Evolutionary conservation across 2,113 vertebrate species (phyloP), one percentile per base, ranked within the genome.

Genomic region (Stercorarius parasiticus): DNA sequence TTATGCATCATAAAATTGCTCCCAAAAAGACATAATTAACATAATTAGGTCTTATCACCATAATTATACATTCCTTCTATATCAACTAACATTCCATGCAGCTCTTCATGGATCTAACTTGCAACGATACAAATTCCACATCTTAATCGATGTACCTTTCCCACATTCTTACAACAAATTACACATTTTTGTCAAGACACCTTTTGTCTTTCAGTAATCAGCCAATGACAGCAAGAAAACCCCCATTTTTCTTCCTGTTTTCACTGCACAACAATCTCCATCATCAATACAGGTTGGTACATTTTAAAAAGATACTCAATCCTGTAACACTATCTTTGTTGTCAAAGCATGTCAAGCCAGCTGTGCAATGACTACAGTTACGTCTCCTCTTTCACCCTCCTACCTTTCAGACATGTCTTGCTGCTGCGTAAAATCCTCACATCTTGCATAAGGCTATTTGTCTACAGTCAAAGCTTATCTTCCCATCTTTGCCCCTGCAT

Each of bases 331-430:
- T 91, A 97, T 93, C 97, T 95, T 56, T 76, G 89, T 88, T 97
- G 93, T 96, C 94, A 97, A 89, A 96, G 89, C 95, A 71, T 92
- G 82, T 96, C 95, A 69, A 98, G 91, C 53, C 81, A 91, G 90
- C 88, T 71, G 91, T 64, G 82, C 88, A 95, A 95, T 72, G 94
- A 86, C 65, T 78, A 92, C 95, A 59, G 56, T 64, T 86, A 50
- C 88, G 79, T 96, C 97, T 86, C 86, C 52, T 53, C 90, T 97
- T 95, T 96, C 83, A 25, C 92, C 74, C 88, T 91, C 98, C 97
- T 98, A 99, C 99, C 99, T 99, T 98, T 99, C 98, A 55, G 98
- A 99, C 99, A 99, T 99, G 98, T 98, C 98, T 98, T 95, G 95
- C 74, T 58, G 89, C 47, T 93, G 77, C 81, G 49, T 47, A 12